Conservation (phyloP, 2,797 vertebrate genomes). For the Rhabdophis nuchalis region DNA sequence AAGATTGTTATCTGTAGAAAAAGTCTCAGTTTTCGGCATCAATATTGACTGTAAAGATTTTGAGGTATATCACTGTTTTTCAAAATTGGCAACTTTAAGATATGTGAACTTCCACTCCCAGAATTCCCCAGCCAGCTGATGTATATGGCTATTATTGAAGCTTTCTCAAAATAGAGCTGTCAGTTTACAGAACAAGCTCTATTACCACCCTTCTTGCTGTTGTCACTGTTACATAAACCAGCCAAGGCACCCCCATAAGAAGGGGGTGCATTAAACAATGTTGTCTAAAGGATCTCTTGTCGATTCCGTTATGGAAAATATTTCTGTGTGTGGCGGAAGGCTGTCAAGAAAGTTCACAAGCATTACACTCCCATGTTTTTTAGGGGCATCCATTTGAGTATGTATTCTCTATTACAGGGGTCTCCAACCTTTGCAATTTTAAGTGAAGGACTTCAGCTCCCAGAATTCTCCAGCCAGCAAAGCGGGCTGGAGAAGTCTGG, state of each 20-base stretch:
- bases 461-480: too few species aligned
- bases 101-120: background rate
- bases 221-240: background rate
- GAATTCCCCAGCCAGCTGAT: background rate
- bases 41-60: too few species aligned
- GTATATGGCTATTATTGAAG: background rate
- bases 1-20: background rate
- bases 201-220: background rate
- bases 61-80: background rate
- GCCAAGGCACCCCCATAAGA: background rate
- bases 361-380: background rate
- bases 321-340: background rate
- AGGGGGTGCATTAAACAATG: background rate
- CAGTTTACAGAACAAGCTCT: background rate
- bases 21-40: background rate
- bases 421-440: too few species aligned
- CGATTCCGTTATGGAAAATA: background rate
- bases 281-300: background rate
- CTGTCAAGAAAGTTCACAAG: background rate
- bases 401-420: background rate
- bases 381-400: background rate
- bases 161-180: background rate
- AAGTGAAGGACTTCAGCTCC: too few species aligned
- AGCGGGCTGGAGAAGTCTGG: too few species aligned
- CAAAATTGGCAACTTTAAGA: background rate